Evolutionary conservation across 2,888 invertebrate genomes (phyloP).

Genomic region (Morpho deidamia): DNA sequence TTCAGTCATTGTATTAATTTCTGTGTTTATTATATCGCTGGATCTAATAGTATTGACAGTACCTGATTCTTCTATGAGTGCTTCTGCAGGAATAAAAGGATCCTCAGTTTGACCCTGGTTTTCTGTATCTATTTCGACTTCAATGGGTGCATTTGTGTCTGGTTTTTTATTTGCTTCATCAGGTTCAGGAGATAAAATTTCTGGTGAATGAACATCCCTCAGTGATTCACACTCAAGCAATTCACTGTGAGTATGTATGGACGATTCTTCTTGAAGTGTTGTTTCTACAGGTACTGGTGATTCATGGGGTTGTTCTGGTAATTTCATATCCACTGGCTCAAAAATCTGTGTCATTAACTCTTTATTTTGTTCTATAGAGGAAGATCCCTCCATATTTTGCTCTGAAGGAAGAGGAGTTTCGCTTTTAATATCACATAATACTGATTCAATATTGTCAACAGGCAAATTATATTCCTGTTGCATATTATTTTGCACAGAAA

Average conservation of each 20-base stretch:
- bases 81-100: too few species aligned
- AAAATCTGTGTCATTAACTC: background rate
- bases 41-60: too few species aligned
- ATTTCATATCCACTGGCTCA: background rate
- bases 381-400: constrained; percentile 1
- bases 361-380: background rate
- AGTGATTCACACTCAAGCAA: background rate
- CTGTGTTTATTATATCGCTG: too few species aligned
- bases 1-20: too few species aligned
- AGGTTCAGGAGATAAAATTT: background rate
- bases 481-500: constrained; percentile 8
- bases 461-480: constrained; percentile 18
- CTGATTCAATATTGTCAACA: constrained; percentile 10
- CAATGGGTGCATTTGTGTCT: too few species aligned
- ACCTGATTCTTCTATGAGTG: too few species aligned
- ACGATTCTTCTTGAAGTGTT: constrained; percentile 12
- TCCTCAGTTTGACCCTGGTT: too few species aligned
- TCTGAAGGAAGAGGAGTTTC: constrained; percentile 8
- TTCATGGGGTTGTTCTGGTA: constrained; percentile 1
- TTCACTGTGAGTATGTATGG: constrained; percentile 8
- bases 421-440: background rate
- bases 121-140: too few species aligned
- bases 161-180: background rate
- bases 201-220: background rate
- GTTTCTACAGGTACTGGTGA: constrained; percentile 15